These are phyloP conservation scores for Drosophila seclusa DNA, from an alignment of 2,888 invertebrate species.

Conservation along the genomic window DNA sequence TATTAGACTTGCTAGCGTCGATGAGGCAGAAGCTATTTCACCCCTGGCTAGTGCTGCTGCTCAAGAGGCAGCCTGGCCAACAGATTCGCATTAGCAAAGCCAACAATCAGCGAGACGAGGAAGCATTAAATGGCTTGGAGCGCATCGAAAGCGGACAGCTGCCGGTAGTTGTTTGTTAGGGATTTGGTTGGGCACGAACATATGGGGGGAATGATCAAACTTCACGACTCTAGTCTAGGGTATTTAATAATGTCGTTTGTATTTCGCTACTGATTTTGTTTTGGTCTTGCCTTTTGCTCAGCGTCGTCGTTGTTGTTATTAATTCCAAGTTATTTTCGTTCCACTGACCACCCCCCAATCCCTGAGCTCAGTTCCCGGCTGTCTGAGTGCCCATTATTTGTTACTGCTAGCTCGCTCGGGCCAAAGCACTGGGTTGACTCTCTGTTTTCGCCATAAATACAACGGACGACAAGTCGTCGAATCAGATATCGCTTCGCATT, in stretches of 20 bases:
- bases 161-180: constrained; percentile 63
- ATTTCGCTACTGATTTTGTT: constrained; percentile 54
- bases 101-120: constrained; percentile 50
- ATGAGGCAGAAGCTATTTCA: constrained; percentile 20
- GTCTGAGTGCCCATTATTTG: constrained; percentile 50
- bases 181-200: constrained; percentile 12
- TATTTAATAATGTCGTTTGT: constrained; percentile 75
- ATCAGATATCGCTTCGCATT: constrained; percentile 68
- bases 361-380: constrained; percentile 21
- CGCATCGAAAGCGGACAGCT: constrained; percentile 67
- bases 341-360: constrained; percentile 27
- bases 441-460: constrained; percentile 73
- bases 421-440: constrained; percentile 38
- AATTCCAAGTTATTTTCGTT: constrained; percentile 57
- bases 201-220: constrained; percentile 29
- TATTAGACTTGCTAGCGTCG: background rate
- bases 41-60: constrained; percentile 19
- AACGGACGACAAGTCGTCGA: constrained; percentile 32
- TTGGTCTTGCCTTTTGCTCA: constrained; percentile 38
- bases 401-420: constrained; percentile 34
- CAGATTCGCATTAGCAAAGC: constrained; percentile 14
- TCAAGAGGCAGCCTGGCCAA: constrained; percentile 16
- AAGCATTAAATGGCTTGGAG: constrained; percentile 54
- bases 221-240: constrained; percentile 69
- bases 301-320: constrained; percentile 45